A percentile compares a stretch with the other conserved stretches of the same genome.
phyloP scores from a whole-genome alignment of 2,797 vertebrate genomes.

The Phataginus tetradactyla region DNA sequence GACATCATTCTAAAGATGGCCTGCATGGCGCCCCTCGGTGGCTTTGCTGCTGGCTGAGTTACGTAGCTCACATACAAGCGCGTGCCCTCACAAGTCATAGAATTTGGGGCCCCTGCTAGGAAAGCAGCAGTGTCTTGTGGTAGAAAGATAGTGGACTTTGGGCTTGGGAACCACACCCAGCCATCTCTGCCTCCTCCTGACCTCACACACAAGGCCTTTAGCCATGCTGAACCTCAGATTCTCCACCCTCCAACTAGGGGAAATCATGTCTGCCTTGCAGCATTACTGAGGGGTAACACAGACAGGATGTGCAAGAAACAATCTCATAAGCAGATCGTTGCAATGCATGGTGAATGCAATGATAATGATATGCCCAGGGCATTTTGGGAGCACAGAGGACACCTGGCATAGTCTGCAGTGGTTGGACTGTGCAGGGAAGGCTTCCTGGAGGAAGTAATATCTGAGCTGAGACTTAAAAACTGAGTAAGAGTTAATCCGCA shows the following conservation, averaged over 20 bases:
- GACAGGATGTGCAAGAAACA: not conserved
- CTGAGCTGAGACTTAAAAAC: not conserved
- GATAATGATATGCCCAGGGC: not conserved
- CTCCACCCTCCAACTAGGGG: not conserved
- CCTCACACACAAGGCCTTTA: not conserved
- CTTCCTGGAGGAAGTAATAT: constrained; percentile 12
- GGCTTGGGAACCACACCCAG: not conserved
- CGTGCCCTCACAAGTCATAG: not conserved
- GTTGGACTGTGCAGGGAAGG: not conserved
- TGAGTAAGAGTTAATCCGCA: not conserved
- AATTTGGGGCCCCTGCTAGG: too few relatives aligned
- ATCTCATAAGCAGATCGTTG: not conserved
- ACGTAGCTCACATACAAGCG: not conserved
- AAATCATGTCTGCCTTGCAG: not conserved
- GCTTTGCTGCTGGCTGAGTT: fast-evolving
- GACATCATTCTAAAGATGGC: not conserved
- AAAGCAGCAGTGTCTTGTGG: not conserved
- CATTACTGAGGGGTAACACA: not conserved
- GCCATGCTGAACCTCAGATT: not conserved
- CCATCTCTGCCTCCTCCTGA: not conserved
- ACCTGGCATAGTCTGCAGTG: too few relatives aligned
- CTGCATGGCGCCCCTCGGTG: fast-evolving
- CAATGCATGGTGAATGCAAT: not conserved
- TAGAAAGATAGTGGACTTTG: not conserved
- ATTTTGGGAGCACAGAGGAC: not conserved